A percentile compares a stretch with the other conserved stretches of the same genome.
Evolutionary conservation across 2,113 vertebrate species (phyloP).

Genomic region (Elaphurus davidianus): DNA sequence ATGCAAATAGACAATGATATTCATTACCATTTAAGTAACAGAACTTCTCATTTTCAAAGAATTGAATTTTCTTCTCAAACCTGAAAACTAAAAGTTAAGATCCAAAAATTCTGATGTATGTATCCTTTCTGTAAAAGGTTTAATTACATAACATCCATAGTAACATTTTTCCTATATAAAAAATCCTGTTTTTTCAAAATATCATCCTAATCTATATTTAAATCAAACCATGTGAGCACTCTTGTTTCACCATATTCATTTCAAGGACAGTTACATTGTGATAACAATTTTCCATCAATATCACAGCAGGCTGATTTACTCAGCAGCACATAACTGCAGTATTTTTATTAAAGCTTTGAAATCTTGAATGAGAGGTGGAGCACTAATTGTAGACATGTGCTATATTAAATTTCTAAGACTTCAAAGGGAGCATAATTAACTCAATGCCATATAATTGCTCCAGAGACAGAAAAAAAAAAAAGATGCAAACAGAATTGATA

Average conservation of each 20-base stretch:
- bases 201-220: background rate
- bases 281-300: background rate
- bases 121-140: background rate
- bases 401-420: constrained; percentile 49
- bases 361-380: constrained; percentile 26
- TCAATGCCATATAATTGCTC: constrained; percentile 47
- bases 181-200: background rate
- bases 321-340: background rate
- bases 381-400: constrained; percentile 20
- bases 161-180: background rate
- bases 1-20: background rate
- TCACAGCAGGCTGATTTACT: constrained; percentile 3
- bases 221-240: background rate
- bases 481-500: constrained; percentile 29
- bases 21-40: background rate
- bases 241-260: background rate
- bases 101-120: background rate
- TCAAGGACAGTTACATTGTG: background rate
- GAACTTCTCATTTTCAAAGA: background rate
- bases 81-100: background rate
- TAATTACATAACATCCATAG: background rate
- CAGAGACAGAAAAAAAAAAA: background rate
- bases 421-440: constrained; percentile 62
- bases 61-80: background rate
- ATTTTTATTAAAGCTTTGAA: constrained; percentile 48